Evolutionary conservation across 2,888 invertebrate species (phyloP).

Genomic region (Poecilus cupreus): DNA sequence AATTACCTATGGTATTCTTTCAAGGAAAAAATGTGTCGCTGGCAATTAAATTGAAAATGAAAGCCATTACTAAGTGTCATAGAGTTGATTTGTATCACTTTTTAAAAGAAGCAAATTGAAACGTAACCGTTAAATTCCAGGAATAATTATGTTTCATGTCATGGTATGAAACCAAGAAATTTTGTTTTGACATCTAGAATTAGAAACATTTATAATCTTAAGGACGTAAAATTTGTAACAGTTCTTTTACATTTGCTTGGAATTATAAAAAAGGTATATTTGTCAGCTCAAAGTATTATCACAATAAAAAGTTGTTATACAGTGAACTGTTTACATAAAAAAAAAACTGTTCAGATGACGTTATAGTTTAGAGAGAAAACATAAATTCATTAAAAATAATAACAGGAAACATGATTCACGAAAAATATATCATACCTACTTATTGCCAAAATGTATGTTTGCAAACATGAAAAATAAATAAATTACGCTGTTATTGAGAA

Average conservation of each 20-base stretch:
- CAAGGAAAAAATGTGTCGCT: background rate
- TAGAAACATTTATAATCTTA: background rate
- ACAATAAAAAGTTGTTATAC: too few relatives aligned
- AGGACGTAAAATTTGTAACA: background rate
- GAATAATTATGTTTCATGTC: background rate
- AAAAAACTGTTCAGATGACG: background rate
- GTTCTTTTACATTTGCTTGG: background rate
- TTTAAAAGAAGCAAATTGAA: background rate
- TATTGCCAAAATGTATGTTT: background rate
- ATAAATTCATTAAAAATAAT: background rate
- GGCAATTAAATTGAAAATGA: background rate
- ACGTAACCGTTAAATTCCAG: background rate
- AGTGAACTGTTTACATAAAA: too few relatives aligned
- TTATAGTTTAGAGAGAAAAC: too few relatives aligned
- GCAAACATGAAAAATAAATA: background rate
- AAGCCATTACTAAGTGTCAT: too few relatives aligned
- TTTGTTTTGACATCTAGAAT: background rate
- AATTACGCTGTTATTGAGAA: constrained; percentile 26
- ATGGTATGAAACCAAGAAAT: background rate
- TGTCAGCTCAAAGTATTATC: background rate
- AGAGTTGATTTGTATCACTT: background rate
- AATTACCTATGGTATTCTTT: background rate
- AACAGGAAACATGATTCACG: background rate
- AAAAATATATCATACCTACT: background rate
- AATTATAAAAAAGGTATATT: too few relatives aligned